Conservation (phyloP, 2,113 vertebrate species). For the Platycercus adscitus region DNA sequence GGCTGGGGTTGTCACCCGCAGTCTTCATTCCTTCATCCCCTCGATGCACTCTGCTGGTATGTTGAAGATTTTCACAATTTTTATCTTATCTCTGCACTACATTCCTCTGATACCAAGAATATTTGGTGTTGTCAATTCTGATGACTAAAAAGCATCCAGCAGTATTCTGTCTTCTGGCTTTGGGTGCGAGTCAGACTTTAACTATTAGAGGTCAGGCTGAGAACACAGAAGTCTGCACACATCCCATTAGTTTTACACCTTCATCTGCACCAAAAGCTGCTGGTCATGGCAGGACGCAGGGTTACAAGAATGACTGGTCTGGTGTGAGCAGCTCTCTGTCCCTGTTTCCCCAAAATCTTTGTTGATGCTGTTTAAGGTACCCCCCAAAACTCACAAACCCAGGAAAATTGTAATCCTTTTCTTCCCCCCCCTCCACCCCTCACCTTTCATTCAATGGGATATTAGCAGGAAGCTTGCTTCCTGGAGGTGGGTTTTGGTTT, state of each 20-base stretch:
- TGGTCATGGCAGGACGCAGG: not conserved
- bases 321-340: not conserved
- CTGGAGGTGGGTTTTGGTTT: not conserved
- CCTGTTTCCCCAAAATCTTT: not conserved
- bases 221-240: fast-evolving
- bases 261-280: not conserved
- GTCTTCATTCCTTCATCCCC: slow-evolving; percentile 19
- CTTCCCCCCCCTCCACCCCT: not conserved
- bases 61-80: slow-evolving; percentile 30
- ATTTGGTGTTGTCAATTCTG: not conserved
- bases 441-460: not conserved
- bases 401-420: not conserved
- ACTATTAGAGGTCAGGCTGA: not conserved
- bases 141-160: not conserved
- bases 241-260: not conserved
- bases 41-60: not conserved
- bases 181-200: not conserved
- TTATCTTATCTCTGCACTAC: not conserved
- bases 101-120: slow-evolving; percentile 44
- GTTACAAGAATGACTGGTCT: not conserved
- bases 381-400: not conserved
- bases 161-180: not conserved
- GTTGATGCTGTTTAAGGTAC: not conserved
- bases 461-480: not conserved
- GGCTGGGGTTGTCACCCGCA: not conserved